phyloP scores from a whole-genome alignment of 2,888 invertebrate genomes.

The Himalopsyche kuldschensis region DNA sequence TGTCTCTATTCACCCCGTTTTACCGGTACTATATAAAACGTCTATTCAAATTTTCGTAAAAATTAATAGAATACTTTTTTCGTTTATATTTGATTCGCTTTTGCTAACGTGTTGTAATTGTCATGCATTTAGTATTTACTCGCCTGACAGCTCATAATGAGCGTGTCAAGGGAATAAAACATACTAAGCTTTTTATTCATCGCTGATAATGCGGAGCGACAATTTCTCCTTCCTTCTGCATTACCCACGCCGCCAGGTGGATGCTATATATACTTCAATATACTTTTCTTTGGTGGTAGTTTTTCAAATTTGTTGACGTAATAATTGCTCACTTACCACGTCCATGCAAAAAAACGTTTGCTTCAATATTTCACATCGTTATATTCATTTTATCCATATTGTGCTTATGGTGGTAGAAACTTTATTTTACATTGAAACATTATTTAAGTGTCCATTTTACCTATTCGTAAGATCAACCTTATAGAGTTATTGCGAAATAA shows the following conservation, averaged over 20 bases:
- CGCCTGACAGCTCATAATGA: background rate
- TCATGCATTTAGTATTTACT: background rate
- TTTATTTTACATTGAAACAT: no score
- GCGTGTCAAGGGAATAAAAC: background rate
- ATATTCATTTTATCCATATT: no score
- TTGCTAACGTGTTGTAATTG: background rate
- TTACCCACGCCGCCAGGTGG: background rate
- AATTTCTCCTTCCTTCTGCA: background rate
- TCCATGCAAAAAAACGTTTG: background rate
- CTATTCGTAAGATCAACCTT: no score
- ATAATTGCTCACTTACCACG: background rate
- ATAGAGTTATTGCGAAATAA: no score
- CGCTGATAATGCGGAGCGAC: background rate
- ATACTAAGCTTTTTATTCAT: background rate
- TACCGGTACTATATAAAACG: no score
- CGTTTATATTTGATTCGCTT: background rate
- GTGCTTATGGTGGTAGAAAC: no score
- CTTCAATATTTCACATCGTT: no score
- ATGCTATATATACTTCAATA: background rate
- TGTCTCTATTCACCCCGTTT: no score
- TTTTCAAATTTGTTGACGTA: background rate
- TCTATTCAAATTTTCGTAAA: no score
- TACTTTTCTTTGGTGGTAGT: background rate
- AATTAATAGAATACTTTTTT: no score
- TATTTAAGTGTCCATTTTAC: no score